A percentile compares a stretch with the other conserved stretches of the same genome.
Conservation (phyloP, 2,113 vertebrate genomes). For the Paramormyrops kingsleyae region DNA sequence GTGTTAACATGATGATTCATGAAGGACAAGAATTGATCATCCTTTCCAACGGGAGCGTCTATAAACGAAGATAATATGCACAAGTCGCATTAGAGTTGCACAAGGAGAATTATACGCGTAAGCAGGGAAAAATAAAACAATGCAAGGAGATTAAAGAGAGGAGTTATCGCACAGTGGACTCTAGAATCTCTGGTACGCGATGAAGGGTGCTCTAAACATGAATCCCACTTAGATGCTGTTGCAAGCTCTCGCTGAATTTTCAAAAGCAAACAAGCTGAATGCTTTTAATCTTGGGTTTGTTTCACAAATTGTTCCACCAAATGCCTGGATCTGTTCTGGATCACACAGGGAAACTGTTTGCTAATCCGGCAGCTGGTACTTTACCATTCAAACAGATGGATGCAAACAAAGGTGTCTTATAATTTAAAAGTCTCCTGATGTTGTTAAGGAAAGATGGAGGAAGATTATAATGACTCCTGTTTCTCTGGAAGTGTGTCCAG, state of each 20-base stretch:
- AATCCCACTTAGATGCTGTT: background rate
- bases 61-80: background rate
- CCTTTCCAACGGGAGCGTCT: background rate
- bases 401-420: background rate
- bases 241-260: background rate
- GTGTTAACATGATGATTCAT: background rate
- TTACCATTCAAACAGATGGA: background rate
- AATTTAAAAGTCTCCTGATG: background rate
- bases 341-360: constrained; percentile 5
- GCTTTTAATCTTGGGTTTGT: constrained; percentile 1
- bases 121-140: background rate
- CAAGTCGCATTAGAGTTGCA: background rate
- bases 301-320: background rate
- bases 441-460: background rate
- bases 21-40: background rate
- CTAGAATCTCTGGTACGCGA: background rate
- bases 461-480: background rate
- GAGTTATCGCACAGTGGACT: background rate
- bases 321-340: constrained; percentile 5
- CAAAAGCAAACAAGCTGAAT: background rate
- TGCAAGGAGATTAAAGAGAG: background rate
- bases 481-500: background rate
- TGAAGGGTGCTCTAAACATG: background rate
- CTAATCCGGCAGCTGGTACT: background rate
- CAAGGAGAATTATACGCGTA: background rate